Base-by-base conservation (phyloP, 1,140 invertebrate species). In the Tetragnatha versicolor region DNA sequence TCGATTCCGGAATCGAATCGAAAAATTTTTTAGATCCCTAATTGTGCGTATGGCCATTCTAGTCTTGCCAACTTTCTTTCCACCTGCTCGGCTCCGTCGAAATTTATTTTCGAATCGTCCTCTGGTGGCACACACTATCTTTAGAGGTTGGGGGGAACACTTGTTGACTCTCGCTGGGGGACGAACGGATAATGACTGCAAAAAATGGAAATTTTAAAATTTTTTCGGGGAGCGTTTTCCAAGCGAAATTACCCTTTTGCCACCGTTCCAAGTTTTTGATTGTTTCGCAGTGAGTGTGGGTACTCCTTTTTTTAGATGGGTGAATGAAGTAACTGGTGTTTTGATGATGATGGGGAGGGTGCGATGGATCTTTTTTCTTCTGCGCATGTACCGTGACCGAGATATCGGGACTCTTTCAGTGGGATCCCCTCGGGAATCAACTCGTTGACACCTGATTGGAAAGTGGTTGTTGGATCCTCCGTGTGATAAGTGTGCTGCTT, bases 371-470 rank as follows among this genome's bases (percentile, higher is more conserved):
- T 66, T 77, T 61, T 75, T 77, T 68, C 33, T 77, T 77, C 75
- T 77, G 75, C 75, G 75, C 75, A 77, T 77, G 75, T 45, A 66
- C 75, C 72, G 45, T 76, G 72, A 76, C 72, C 72, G 72, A 76
- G 22, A 35, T 76, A 76, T 76, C 55, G 47, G 35, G 70, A 22
- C 61, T 63, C 70, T 47, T 47, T 27, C 49, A 33, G 25, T 76
- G 69, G 72, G 37, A 49, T 53, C 72, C 51, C 45, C 45, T 76
- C 65, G 55, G 35, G 45, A 65, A 65, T 63, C 35, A 63, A 61
- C 58, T 22, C 35, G 60, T 55, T 77, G 61, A 66, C 66, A 66
- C 72, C 65, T 77, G 49, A 77, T 77, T 66, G 47, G 75, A 65
- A 66, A 77, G 58, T 47, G 33, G 51, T 27, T 39, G 10, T 60